A percentile compares a stretch with the other conserved stretches of the same genome.
phyloP scores from a whole-genome alignment of 2,797 vertebrate genomes.

The Luscinia megarhynchos region DNA sequence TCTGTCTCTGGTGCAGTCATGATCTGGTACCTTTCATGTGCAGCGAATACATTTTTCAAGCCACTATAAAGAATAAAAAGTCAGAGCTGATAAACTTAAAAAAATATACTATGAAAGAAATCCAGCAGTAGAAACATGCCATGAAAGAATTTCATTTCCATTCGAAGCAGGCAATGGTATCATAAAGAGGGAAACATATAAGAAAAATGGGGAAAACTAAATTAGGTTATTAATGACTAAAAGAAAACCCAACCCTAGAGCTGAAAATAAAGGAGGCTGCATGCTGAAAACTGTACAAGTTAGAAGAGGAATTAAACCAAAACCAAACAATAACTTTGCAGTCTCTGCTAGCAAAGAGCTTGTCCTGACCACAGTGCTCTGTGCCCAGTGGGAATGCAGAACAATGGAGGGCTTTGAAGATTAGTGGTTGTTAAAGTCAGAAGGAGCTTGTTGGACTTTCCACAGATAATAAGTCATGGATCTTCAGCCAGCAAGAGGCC shows the following conservation, averaged over 20 bases:
- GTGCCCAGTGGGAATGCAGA: neutral
- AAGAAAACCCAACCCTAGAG: neutral
- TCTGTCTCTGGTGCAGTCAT: neutral
- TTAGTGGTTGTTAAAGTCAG: slow-evolving; percentile 13
- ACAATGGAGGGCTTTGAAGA: slow-evolving; percentile 34
- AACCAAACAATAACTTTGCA: slow-evolving; percentile 43
- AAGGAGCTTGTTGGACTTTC: slow-evolving; percentile 13
- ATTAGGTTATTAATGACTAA: neutral
- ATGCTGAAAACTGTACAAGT: neutral
- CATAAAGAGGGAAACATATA: neutral
- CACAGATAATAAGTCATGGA: slow-evolving; percentile 16
- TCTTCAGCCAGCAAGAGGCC: slow-evolving; percentile 30
- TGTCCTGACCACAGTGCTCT: slow-evolving; percentile 18
- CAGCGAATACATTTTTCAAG: slow-evolving; percentile 19
- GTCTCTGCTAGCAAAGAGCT: neutral
- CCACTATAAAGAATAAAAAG: neutral
- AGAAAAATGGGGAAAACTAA: neutral
- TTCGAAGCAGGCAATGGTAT: neutral
- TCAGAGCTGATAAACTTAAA: neutral
- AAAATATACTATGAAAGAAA: neutral
- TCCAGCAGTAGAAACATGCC: neutral
- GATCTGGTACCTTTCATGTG: neutral
- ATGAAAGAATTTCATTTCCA: neutral
- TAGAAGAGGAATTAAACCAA: slow-evolving; percentile 31
- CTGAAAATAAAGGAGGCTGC: slow-evolving; percentile 16